A percentile compares a stretch with the other conserved stretches of the same genome.
phyloP scores from a whole-genome alignment of 1,140 invertebrate genomes.

The Notospermus geniculatus region DNA sequence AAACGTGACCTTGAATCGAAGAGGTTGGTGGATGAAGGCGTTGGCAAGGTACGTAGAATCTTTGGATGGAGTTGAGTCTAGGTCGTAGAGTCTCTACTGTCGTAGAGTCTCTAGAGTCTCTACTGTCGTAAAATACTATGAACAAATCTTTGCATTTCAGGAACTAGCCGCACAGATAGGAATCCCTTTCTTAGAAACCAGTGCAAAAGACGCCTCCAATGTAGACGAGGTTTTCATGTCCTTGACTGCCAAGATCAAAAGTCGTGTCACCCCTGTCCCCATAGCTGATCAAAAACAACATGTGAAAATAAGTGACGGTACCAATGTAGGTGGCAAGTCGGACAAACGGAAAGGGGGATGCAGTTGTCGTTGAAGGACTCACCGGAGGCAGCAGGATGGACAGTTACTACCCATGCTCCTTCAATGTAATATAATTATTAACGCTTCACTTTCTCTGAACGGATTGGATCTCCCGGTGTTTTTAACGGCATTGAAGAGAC shows the following conservation, averaged over 20 bases:
- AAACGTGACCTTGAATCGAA: conserved; percentile 80
- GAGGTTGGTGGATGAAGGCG: conserved; percentile 78
- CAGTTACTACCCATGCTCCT: no score
- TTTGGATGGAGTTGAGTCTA: no score
- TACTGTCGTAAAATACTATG: no score
- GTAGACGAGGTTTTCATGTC: conserved; percentile 58
- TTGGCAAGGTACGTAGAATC: conserved; percentile 76
- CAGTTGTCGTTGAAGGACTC: no score
- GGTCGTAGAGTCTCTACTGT: conserved; percentile 24
- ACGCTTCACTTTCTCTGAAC: no score
- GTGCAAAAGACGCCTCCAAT: conserved; percentile 58
- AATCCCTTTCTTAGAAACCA: conserved; percentile 68
- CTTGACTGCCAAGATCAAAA: conserved; percentile 59
- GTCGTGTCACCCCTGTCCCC: conserved; percentile 50
- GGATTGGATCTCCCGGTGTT: no score
- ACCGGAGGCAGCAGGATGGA: no score
- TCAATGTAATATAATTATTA: no score
- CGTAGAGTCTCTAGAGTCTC: no score
- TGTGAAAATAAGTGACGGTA: conserved; percentile 55
- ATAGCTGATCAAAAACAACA: conserved; percentile 49
- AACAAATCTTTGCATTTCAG: no score
- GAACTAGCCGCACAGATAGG: conserved; percentile 96
- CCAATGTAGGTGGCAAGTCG: conserved; percentile 32
- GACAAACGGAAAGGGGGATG: no score
- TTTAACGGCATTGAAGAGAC: no score